phyloP scores from a whole-genome alignment of 2,113 vertebrate species.

The Paramisgurnus dabryanus region DNA sequence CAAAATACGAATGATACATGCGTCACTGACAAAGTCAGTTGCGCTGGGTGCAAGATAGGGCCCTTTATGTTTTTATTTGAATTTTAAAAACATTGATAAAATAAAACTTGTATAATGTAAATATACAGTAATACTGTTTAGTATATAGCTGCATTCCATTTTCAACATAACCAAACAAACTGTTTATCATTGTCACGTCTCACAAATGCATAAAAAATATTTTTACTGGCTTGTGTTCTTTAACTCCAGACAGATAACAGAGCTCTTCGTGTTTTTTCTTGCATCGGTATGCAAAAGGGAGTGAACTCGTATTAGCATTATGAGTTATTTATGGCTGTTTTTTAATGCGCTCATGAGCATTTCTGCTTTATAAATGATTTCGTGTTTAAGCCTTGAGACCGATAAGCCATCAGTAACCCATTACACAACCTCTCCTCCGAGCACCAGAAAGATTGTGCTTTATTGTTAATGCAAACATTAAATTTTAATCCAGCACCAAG shows the following conservation, averaged over 20 bases:
- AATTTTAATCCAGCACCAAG: constrained; percentile 46
- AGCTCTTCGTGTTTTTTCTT: neutral
- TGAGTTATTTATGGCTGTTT: neutral
- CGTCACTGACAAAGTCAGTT: too few relatives aligned
- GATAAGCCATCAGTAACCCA: neutral
- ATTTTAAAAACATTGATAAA: too few relatives aligned
- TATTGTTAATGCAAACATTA: constrained; percentile 55
- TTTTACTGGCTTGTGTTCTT: neutral
- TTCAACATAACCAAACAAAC: neutral
- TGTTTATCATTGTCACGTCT: neutral
- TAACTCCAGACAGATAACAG: neutral
- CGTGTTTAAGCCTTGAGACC: neutral
- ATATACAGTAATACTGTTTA: neutral
- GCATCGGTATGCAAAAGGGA: neutral
- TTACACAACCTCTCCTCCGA: neutral
- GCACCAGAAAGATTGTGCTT: constrained; percentile 30
- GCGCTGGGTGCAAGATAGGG: too few relatives aligned
- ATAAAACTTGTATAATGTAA: too few relatives aligned
- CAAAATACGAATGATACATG: too few relatives aligned
- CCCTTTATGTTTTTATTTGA: too few relatives aligned
- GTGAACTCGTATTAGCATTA: neutral
- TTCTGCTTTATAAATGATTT: constrained; percentile 13
- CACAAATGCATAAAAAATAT: neutral
- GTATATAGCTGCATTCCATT: neutral
- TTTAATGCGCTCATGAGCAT: neutral